These are phyloP conservation scores for Zalophus californianus DNA, from an alignment of 2,797 vertebrate genomes.

Conservation along the genomic window DNA sequence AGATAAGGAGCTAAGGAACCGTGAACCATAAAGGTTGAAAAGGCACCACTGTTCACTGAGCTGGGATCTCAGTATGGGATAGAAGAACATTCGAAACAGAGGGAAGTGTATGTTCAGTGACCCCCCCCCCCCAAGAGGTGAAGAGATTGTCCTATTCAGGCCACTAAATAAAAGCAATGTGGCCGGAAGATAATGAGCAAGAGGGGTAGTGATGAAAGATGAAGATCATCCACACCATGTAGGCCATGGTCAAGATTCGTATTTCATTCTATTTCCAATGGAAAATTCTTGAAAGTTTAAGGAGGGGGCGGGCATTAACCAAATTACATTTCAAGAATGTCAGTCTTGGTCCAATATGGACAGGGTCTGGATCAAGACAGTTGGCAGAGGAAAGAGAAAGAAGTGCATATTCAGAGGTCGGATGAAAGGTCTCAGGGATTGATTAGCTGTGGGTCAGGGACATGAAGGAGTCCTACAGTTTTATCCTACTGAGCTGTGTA, in stretches of 20 bases:
- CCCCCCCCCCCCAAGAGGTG: too few relatives aligned
- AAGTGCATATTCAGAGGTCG: not conserved
- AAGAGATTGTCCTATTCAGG: not conserved
- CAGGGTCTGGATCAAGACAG: not conserved
- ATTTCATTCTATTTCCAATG: not conserved
- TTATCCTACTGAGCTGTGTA: not conserved
- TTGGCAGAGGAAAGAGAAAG: not conserved
- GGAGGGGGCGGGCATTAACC: not conserved
- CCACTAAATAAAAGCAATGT: not conserved
- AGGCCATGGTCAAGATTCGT: too few relatives aligned
- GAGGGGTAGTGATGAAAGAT: not conserved
- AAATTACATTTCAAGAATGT: not conserved
- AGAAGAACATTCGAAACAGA: not conserved
- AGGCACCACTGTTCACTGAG: not conserved
- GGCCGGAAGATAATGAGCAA: not conserved
- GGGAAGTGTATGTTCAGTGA: not conserved
- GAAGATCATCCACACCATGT: not conserved
- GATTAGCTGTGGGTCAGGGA: not conserved
- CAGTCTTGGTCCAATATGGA: not conserved
- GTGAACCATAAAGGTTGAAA: not conserved
- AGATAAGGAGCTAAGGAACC: not conserved
- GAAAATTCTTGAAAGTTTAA: not conserved
- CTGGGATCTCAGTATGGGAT: accelerated
- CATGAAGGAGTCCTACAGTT: not conserved
- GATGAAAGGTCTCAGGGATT: not conserved